Base-by-base conservation (phyloP, 2,888 invertebrate species). In the Phyllotreta cruciferae region DNA sequence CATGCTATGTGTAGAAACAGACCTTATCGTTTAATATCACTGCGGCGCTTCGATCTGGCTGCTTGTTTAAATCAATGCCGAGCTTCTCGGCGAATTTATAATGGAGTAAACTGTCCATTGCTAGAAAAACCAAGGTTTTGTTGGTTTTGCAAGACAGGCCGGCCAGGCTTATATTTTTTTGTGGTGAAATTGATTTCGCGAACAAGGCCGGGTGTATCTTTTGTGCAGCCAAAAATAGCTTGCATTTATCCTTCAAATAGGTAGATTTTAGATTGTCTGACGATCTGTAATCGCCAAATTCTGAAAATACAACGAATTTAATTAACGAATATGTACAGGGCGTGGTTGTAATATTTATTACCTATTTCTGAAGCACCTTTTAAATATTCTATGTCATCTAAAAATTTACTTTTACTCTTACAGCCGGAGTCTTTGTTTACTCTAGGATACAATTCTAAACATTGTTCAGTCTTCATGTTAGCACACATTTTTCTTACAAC, bases 21-120 rank as follows among this genome's bases (percentile, higher is more conserved):
- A 91, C 91, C 83, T 86, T 84, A 70, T 86, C 85, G 80, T 92
- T 89, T 68, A 93, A 81, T 73, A 93, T 89, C 57, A 91, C 85
- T 47, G 87, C 87, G 35, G 86, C 85, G 37, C 90, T 90, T 80
- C 84, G 87, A 73, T 90, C 87, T 63, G 81, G 83, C 63, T 78
- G 83, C 44, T 82, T 84, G 8, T 80, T 78, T 37, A 91, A 80
- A 78, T 92, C 87, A 14, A 93, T 84, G 1, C 92, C 93, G 4
- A 94, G 84, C 24, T 86, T 85, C 75, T 91, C 88, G 0, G 92
- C 90, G 75, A 93, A 91, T 73, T 90, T 87, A 70, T 87, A 86
- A 75, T 90, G 90, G 56, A 85, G 81, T 1, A 88, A 79, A 70
- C 90, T 90, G 77, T 94, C 93, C 71, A 94, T 84, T 0, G 90